Percentiles rank a stretch among this genome's conserved stretches.
phyloP scores from a whole-genome alignment of 2,113 vertebrate species.

The Tricholaema leucomelas region DNA sequence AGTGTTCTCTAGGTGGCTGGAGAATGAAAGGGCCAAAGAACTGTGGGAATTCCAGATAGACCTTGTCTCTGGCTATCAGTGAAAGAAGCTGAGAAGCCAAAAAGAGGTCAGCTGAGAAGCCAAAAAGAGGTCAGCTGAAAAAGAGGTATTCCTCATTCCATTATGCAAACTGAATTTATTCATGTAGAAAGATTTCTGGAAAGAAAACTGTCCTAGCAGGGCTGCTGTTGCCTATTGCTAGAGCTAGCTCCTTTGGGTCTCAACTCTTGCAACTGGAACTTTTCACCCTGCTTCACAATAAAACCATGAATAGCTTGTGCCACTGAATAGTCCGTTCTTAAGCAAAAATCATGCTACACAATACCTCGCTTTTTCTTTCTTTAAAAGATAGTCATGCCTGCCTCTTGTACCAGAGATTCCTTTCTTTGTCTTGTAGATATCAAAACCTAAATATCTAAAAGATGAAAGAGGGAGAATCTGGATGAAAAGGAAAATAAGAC shows the following conservation, averaged over 20 bases:
- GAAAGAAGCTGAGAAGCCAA: conserved; percentile 51
- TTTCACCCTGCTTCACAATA: conserved; percentile 8
- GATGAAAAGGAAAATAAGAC: background rate
- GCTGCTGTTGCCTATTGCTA: background rate
- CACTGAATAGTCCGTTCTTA: background rate
- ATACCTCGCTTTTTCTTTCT: background rate
- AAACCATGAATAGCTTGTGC: background rate
- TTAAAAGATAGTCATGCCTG: background rate
- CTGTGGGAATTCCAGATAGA: conserved; percentile 39
- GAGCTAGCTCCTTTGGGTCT: background rate
- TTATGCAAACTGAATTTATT: conserved; percentile 46
- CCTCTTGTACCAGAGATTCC: background rate
- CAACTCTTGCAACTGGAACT: background rate
- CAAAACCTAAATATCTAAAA: background rate
- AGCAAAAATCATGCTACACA: background rate
- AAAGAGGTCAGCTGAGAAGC: conserved; percentile 62
- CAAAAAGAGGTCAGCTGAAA: conserved; percentile 63
- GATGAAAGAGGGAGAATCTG: background rate
- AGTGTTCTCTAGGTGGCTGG: conserved; percentile 26
- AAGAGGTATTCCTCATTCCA: conserved; percentile 44
- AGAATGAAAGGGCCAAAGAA: conserved; percentile 4
- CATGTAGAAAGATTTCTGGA: conserved; percentile 1
- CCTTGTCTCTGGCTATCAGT: conserved; percentile 37
- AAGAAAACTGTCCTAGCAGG: background rate
- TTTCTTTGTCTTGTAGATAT: background rate